These are phyloP conservation scores for Platynereis dumerilii DNA, from an alignment of 2,888 invertebrate species.

Conservation along the genomic window DNA sequence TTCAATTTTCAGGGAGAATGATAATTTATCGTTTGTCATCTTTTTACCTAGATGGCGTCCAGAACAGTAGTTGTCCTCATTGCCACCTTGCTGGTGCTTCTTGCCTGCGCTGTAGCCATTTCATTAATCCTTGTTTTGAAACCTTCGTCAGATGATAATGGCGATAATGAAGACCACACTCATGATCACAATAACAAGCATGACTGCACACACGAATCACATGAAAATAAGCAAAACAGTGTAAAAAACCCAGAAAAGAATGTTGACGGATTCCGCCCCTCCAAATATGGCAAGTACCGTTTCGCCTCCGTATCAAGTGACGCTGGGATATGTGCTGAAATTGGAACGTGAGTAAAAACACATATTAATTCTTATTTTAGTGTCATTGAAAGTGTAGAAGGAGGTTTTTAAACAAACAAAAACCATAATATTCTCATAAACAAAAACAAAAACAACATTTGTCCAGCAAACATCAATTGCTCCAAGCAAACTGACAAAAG, in stretches of 20 bases:
- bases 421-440: slow-evolving; percentile 51
- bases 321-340: slow-evolving; percentile 73
- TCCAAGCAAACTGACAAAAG: no score
- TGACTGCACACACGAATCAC: background rate
- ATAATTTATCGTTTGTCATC: no score
- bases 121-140: no score
- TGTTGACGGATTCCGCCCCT: background rate
- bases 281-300: slow-evolving; percentile 5
- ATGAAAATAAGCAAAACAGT: background rate
- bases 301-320: slow-evolving; percentile 75
- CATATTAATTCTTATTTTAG: slow-evolving; percentile 59
- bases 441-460: background rate
- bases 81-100: no score
- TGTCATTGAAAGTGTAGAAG: slow-evolving; percentile 75
- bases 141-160: no score
- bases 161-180: background rate
- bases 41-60: no score
- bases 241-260: background rate
- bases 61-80: no score
- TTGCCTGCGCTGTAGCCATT: no score
- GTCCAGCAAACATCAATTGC: no score
- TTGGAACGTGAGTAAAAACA: slow-evolving; percentile 66
- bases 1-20: no score
- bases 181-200: background rate
- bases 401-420: slow-evolving; percentile 75